Base-by-base conservation (phyloP, 1,140 invertebrate species). In the Parasteatoda tepidariorum region DNA sequence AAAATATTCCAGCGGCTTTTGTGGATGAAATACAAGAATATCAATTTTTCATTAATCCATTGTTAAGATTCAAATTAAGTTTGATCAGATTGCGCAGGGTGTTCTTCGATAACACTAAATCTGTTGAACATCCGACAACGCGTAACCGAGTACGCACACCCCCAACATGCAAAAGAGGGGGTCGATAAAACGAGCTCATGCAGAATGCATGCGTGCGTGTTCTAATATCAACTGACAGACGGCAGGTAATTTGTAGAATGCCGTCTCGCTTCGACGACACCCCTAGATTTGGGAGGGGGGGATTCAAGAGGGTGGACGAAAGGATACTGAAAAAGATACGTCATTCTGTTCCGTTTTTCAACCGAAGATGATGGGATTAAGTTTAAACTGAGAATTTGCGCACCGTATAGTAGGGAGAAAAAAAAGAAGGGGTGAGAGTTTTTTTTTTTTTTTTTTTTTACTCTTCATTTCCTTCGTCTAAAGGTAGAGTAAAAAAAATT, bases 221-320 rank as follows among this genome's bases (percentile, higher is more conserved):
- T 30, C 33, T 82, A 70, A 82, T 82, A 54, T 38, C 26, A 41
- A 13, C 33, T 54, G 79, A 82, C 79, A 82, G 79, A 62, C 28
- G 67, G 67, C 67, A 82, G 79, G 79, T 82, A 82, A 82, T 82
- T 82, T 73, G 79, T 71, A 70, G 79, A 73, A 67, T 59, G 48
- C 68, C 59, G 78, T 61, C 78, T 62, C 34, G 13, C 24, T 48
- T 57, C 57, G 24, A 48, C 68, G 79, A 82, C 76, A 81, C 76
- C 76, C 73, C 74, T 61, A 57, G 6, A 15, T 11, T 18, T 61
- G 15, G 59, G 59, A 24, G 59, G 2, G 59, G n/a, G 22, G 48
- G 48, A 26, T 11, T n/a, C n/a, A 26, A 28, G 30, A 22, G n/a
- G 28, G 41, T 11, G 48, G 31, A 18, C 2, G 1, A 22, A 28